These are phyloP conservation scores for Dermolepida albohirtum DNA, from an alignment of 2,888 invertebrate genomes.

Conservation along the genomic window DNA sequence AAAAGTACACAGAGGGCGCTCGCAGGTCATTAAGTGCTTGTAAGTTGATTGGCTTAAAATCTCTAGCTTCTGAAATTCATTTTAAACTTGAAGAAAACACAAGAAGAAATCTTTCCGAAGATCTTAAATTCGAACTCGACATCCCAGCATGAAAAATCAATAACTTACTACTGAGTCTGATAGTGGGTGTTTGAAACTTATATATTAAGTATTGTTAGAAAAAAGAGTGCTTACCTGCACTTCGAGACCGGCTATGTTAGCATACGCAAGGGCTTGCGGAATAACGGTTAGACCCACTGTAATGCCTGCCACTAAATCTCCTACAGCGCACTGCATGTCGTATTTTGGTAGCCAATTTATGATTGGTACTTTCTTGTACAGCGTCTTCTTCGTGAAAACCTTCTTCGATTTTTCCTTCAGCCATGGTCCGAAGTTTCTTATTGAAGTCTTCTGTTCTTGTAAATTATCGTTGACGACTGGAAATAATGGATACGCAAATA, in stretches of 20 bases:
- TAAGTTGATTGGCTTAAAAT: too few relatives aligned
- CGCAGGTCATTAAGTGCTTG: too few relatives aligned
- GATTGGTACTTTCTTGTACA: conserved; percentile 81
- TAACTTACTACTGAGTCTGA: too few relatives aligned
- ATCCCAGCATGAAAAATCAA: too few relatives aligned
- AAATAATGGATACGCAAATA: conserved; percentile 43
- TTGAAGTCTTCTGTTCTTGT: conserved; percentile 44
- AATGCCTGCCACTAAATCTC: conserved; percentile 90
- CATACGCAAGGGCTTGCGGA: conserved; percentile 88
- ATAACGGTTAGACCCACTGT: conserved; percentile 95
- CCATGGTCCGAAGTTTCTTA: conserved; percentile 60
- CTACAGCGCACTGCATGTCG: conserved; percentile 77
- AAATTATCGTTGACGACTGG: conserved; percentile 52
- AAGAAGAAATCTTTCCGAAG: too few relatives aligned
- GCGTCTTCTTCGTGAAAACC: conserved; percentile 75
- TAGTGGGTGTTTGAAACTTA: too few relatives aligned
- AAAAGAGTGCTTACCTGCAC: conserved; percentile 68
- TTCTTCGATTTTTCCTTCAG: conserved; percentile 64
- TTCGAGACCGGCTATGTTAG: conserved; percentile 83
- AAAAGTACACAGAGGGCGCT: too few relatives aligned
- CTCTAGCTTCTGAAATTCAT: too few relatives aligned
- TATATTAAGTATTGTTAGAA: not conserved
- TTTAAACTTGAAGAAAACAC: too few relatives aligned
- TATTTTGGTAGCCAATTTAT: conserved; percentile 84
- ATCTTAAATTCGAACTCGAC: too few relatives aligned